These are phyloP conservation scores for Papilio polytes DNA, from an alignment of 1,140 invertebrate species.

Conservation along the genomic window DNA sequence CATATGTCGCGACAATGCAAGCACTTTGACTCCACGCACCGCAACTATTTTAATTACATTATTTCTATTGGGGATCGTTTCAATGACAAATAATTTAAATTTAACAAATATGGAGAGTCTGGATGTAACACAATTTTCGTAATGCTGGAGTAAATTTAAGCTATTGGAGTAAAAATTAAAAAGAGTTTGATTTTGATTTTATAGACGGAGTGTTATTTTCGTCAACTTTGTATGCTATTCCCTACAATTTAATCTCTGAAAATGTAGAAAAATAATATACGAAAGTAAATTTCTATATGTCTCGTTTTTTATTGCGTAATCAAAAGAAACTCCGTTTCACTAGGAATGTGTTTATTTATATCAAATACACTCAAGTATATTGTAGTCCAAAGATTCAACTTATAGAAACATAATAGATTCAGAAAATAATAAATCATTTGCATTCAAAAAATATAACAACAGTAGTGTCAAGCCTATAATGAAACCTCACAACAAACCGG, in stretches of 20 bases:
- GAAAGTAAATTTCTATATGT: conserved; percentile 2
- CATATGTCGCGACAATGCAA: conserved; percentile 64
- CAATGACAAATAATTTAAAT: not conserved
- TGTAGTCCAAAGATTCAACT: conserved; percentile 4
- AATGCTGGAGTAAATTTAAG: not conserved
- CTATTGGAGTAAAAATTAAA: too few relatives aligned
- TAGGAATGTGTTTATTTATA: conserved; percentile 21
- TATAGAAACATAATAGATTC: conserved; percentile 36
- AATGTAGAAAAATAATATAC: not conserved
- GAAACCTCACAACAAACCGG: conserved; percentile 59
- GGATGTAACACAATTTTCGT: not conserved
- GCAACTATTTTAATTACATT: conserved; percentile 18
- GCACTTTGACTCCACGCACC: conserved; percentile 45
- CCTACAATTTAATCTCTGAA: not conserved
- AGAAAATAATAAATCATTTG: conserved; percentile 69
- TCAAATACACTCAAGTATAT: conserved; percentile 14
- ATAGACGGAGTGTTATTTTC: not conserved
- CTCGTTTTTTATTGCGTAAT: not conserved
- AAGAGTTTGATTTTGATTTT: too few relatives aligned
- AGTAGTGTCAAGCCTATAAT: conserved; percentile 71
- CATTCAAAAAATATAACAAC: conserved; percentile 60
- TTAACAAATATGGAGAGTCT: not conserved
- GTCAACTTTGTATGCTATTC: not conserved
- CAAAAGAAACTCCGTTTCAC: not conserved
- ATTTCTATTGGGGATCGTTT: not conserved